These are phyloP conservation scores for Chloroceryle inda DNA, from an alignment of 2,797 vertebrate species.

Conservation along the genomic window DNA sequence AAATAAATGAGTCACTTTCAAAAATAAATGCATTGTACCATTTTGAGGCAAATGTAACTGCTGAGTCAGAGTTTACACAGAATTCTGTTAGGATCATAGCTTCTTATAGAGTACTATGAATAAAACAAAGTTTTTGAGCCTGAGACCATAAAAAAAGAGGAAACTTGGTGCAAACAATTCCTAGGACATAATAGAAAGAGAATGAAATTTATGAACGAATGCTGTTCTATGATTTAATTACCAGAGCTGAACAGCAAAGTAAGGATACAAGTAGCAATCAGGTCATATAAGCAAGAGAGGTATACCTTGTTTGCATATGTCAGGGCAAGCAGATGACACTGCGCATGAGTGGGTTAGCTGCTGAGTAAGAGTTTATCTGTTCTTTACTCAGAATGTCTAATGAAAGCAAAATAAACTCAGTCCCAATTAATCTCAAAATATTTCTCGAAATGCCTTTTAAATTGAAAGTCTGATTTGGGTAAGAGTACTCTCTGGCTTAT, in stretches of 20 bases:
- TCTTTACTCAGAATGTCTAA: background rate
- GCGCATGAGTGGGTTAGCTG: background rate
- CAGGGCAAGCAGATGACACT: background rate
- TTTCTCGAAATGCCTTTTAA: background rate
- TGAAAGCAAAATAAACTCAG: background rate
- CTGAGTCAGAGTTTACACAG: background rate
- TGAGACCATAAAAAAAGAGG: background rate
- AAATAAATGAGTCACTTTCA: background rate
- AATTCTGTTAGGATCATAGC: background rate
- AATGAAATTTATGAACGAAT: background rate
- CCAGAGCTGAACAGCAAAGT: background rate
- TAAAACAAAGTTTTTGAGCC: background rate
- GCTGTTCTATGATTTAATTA: background rate
- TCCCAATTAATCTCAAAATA: background rate
- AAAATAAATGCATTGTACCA: background rate
- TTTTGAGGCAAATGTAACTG: background rate
- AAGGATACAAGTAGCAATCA: background rate
- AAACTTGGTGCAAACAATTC: background rate
- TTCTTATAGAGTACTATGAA: background rate
- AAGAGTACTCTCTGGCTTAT: background rate
- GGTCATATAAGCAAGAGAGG: background rate
- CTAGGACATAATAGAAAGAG: background rate
- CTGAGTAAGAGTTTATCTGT: background rate
- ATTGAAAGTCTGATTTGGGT: background rate
- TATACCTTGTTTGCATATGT: background rate